These are phyloP conservation scores for Brachionus paranguensis DNA, from an alignment of 1,140 invertebrate genomes.

Conservation along the genomic window DNA sequence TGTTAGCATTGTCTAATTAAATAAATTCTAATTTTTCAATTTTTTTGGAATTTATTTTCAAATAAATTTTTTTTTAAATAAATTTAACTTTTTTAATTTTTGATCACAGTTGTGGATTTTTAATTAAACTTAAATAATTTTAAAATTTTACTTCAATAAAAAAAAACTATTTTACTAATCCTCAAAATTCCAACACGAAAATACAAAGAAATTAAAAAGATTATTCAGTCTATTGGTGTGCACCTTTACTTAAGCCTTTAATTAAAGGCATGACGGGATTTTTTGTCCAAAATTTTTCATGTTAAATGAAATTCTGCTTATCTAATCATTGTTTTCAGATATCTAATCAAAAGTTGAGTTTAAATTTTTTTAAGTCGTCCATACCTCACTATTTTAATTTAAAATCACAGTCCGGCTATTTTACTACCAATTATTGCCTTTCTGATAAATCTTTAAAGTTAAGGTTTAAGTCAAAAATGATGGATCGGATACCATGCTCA, in stretches of 20 bases:
- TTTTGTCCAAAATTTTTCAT: background rate
- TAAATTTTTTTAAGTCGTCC: background rate
- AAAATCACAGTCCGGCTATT: too few relatives aligned
- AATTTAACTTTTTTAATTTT: too few relatives aligned
- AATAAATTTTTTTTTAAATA: background rate
- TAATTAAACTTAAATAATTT: too few relatives aligned
- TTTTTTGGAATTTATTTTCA: background rate
- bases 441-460: too few relatives aligned
- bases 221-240: background rate
- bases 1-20: background rate
- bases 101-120: too few relatives aligned
- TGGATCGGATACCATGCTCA: background rate
- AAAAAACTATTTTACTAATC: background rate
- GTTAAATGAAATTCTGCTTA: background rate
- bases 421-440: too few relatives aligned
- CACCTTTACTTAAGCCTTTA: background rate
- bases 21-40: background rate
- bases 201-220: too few relatives aligned
- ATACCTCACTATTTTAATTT: too few relatives aligned
- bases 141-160: background rate
- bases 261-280: background rate
- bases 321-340: background rate
- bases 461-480: too few relatives aligned
- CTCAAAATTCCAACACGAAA: too few relatives aligned
- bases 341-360: background rate